Base-by-base conservation (phyloP, 92 coral and sea anemone genomes). In the Palythoa grandiflora region DNA sequence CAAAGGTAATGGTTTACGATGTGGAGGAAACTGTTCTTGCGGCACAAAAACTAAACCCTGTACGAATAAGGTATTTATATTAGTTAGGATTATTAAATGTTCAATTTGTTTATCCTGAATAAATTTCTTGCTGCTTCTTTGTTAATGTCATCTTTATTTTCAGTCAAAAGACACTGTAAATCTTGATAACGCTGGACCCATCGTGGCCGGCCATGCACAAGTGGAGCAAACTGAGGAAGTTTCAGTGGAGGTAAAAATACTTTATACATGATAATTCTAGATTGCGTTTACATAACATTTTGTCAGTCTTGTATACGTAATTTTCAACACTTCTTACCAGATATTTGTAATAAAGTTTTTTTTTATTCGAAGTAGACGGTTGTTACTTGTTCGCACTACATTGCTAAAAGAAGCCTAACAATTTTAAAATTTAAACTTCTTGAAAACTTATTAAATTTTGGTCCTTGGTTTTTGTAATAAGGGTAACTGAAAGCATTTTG, bases 31-130 rank as follows among this genome's bases (percentile, higher is more conserved):
- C 61, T 85, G 88, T 36, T n/a, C 61, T 71, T 53, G 79, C 9
- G 83, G 89, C 50, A 86, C 83, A 36, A 86, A 86, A 86, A 75
- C 50, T 28, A 74, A 86, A 48, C 83, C 83, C 44, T 86, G 83
- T 6, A 86, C 66, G 50, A 74, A 86, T 73, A 73, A 86, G 89
- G 89, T 86, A 86, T 61, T 19, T 6, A 8, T 19, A 21, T 57
- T 21, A 63, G 59, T 17, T 35, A 35, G 35, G 37, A 17, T 14
- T 6, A 83, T 65, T 65, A 6, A 35, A 65, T 35, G 71, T 55
- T 55, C 14, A 55, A 8, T 55, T 55, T 55, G 14, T 55, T 0
- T 8, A 1, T 55, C 11, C 11, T 55, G 9, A 55, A 2, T 55
- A 55, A 15, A 55, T 55, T 55, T 55, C 61, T 55, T 15, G 11